Percentiles rank a stretch among this genome's conserved stretches.
Conservation (phyloP, 2,888 invertebrate species). For the Dyspetes luteomarginatus region DNA sequence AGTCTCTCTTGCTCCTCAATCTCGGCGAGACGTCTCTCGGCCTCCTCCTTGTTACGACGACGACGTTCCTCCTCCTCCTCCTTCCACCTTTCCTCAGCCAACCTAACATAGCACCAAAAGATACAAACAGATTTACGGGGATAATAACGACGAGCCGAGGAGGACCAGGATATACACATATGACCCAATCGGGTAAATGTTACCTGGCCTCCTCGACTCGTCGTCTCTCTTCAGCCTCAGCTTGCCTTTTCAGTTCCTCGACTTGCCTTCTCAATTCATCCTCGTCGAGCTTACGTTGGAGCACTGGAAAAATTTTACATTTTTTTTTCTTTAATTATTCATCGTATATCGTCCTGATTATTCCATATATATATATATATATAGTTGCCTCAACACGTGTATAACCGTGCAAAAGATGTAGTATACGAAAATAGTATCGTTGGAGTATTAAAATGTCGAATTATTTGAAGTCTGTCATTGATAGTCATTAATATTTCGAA, state of each 20-base stretch:
- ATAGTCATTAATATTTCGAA: no score
- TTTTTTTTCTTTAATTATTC: no score
- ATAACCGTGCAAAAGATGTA: no score
- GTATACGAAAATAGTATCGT: no score
- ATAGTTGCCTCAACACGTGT: no score
- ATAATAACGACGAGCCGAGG: constrained; percentile 62
- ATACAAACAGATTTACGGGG: constrained; percentile 58
- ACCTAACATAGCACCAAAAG: constrained; percentile 68
- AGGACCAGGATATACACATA: no score
- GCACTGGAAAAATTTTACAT: constrained; percentile 44
- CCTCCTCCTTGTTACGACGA: constrained; percentile 78
- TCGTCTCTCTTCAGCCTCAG: constrained; percentile 67
- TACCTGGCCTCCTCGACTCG: constrained; percentile 69
- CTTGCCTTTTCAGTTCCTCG: constrained; percentile 69
- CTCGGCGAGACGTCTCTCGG: constrained; percentile 84
- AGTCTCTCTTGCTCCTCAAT: constrained; percentile 84
- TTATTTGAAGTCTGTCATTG: no score
- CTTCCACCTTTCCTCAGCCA: constrained; percentile 78
- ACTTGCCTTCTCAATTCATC: constrained; percentile 69
- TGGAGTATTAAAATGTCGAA: no score
- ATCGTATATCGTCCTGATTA: no score
- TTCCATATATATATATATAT: no score
- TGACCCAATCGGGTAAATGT: constrained; percentile 58
- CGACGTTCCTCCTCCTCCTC: constrained; percentile 78
- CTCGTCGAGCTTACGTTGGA: constrained; percentile 70